These are phyloP conservation scores for Trichoplusia ni DNA, from an alignment of 1,140 invertebrate genomes.

Conservation along the genomic window DNA sequence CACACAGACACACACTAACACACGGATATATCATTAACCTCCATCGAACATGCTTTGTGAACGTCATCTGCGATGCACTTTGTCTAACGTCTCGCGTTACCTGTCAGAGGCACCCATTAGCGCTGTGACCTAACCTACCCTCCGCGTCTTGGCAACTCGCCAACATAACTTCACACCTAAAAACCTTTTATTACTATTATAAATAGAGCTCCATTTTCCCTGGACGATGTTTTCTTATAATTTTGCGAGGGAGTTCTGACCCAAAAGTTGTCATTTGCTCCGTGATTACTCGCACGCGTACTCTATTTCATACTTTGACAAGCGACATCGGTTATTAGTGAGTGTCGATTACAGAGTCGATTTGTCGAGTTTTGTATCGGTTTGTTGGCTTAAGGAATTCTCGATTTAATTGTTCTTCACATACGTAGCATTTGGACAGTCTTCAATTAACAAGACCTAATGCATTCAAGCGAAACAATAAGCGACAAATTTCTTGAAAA, in stretches of 20 bases:
- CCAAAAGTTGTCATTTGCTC: slow-evolving; percentile 77
- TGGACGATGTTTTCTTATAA: slow-evolving; percentile 30
- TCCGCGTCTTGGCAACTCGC: slow-evolving; percentile 52
- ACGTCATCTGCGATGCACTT: slow-evolving; percentile 77
- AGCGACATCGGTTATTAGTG: slow-evolving; percentile 66
- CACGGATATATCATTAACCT: slow-evolving; percentile 56
- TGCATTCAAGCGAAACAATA: no score
- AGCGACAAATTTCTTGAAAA: no score
- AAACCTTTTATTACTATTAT: slow-evolving; percentile 30
- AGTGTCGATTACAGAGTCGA: slow-evolving; percentile 54
- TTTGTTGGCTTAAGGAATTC: background rate
- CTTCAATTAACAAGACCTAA: no score
- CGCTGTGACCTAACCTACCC: slow-evolving; percentile 71
- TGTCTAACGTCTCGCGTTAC: slow-evolving; percentile 74
- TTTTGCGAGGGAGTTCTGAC: slow-evolving; percentile 49
- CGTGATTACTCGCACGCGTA: slow-evolving; percentile 67
- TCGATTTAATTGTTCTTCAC: background rate
- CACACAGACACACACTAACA: no score
- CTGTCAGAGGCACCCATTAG: slow-evolving; percentile 77
- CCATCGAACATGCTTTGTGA: slow-evolving; percentile 50
- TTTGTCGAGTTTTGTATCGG: slow-evolving; percentile 19
- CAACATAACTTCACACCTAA: slow-evolving; percentile 39
- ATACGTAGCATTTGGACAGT: no score
- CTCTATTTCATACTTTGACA: slow-evolving; percentile 62
- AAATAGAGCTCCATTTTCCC: slow-evolving; percentile 41